Conservation (phyloP, 2,888 invertebrate genomes). For the Diaperis boleti region DNA sequence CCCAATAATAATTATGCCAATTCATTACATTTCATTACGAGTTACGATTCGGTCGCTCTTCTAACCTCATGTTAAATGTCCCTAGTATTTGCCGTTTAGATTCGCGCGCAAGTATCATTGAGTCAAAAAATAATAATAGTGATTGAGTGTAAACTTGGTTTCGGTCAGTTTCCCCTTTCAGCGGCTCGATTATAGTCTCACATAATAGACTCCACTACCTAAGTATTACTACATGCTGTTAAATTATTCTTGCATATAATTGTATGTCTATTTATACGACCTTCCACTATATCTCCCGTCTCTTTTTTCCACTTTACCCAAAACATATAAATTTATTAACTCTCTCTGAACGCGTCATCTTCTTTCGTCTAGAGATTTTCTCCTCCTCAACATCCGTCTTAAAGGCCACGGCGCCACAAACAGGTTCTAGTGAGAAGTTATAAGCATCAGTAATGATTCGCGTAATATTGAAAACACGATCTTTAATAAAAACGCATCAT, state of each 20-base stretch:
- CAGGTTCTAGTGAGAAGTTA: conserved; percentile 4
- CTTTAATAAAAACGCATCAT: conserved; percentile 8
- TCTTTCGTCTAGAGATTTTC: conserved; percentile 6
- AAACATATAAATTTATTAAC: too few relatives aligned
- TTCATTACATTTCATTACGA: too few relatives aligned
- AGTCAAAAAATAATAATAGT: too few relatives aligned
- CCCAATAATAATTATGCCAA: too few relatives aligned
- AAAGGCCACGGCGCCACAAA: background rate
- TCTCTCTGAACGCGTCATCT: conserved; percentile 4
- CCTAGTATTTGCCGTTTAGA: too few relatives aligned
- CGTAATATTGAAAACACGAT: conserved; percentile 11
- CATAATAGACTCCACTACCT: background rate
- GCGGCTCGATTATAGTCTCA: too few relatives aligned
- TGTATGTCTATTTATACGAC: background rate
- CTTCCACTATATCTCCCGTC: background rate
- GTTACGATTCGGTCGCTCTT: too few relatives aligned
- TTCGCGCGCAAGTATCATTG: too few relatives aligned
- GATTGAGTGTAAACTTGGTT: too few relatives aligned
- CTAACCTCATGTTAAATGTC: too few relatives aligned
- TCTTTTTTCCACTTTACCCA: too few relatives aligned
- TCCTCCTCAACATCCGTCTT: conserved; percentile 2
- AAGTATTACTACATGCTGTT: background rate
- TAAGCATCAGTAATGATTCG: conserved; percentile 18
- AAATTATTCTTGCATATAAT: background rate
- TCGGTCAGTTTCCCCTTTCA: too few relatives aligned